Evolutionary conservation across 2,797 vertebrate genomes (phyloP).

Genomic region (Megalops cyprinoides): DNA sequence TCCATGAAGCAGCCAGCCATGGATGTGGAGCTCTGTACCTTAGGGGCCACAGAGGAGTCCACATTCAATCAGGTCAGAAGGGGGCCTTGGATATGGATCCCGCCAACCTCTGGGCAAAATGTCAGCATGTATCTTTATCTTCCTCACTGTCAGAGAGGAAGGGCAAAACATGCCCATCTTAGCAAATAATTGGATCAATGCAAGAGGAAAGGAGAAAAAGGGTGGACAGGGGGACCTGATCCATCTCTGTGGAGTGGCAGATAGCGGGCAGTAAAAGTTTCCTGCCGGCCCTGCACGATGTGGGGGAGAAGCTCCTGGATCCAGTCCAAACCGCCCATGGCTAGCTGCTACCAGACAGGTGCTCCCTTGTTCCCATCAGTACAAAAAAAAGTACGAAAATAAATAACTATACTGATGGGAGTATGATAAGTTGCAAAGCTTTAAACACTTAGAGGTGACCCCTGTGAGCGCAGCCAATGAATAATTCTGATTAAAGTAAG

Average conservation of each 20-base stretch:
- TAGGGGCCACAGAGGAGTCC: neutral
- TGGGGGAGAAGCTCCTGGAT: neutral
- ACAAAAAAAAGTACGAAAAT: neutral
- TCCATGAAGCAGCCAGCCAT: neutral
- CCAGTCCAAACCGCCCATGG: neutral
- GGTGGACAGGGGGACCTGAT: no score
- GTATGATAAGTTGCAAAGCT: neutral
- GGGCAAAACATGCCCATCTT: no score
- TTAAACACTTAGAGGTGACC: neutral
- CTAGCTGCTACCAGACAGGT: neutral
- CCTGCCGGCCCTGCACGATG: neutral
- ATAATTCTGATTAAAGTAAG: slow-evolving; percentile 1
- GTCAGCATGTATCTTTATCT: no score
- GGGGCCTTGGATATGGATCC: no score
- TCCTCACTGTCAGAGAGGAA: no score
- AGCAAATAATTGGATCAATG: no score
- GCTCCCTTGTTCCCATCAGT: neutral
- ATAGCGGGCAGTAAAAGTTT: neutral
- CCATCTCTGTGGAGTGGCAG: no score
- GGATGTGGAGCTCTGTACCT: no score
- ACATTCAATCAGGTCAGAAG: no score
- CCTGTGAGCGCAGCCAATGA: neutral
- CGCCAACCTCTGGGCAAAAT: no score
- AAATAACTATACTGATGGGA: neutral
- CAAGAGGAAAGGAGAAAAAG: no score